phyloP scores from a whole-genome alignment of 2,888 invertebrate species.

The Hanleya hanleyi region DNA sequence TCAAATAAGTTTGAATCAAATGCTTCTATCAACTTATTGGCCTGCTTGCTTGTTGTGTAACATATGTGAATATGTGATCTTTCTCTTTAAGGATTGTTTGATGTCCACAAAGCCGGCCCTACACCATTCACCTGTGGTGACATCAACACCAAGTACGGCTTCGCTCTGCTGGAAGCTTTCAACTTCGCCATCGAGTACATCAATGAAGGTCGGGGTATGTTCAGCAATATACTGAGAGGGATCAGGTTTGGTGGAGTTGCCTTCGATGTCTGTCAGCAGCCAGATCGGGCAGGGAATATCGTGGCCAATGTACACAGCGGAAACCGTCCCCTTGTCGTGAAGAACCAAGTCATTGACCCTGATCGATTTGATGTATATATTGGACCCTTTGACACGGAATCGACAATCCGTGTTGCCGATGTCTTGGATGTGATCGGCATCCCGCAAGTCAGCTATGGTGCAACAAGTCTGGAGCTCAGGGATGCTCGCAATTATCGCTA shows the following conservation, averaged over 20 bases:
- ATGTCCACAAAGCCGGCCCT: conserved; percentile 61
- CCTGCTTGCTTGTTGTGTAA: too few species aligned
- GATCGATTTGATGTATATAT: conserved; percentile 56
- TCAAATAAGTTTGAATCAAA: too few species aligned
- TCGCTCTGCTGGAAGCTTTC: conserved; percentile 67
- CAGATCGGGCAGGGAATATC: conserved; percentile 63
- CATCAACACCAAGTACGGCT: conserved; percentile 62
- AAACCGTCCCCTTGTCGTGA: conserved; percentile 42
- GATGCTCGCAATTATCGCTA: conserved; percentile 55
- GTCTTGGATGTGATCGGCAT: conserved; percentile 58
- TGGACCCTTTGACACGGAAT: conserved; percentile 60
- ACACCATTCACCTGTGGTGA: conserved; percentile 66
- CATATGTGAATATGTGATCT: too few species aligned
- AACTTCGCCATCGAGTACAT: conserved; percentile 66
- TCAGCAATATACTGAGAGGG: conserved; percentile 45
- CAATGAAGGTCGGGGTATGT: conserved; percentile 61
- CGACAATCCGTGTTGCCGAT: conserved; percentile 60
- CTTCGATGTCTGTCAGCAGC: conserved; percentile 65
- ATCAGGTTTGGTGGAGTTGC: conserved; percentile 60
- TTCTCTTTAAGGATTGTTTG: conserved; percentile 63
- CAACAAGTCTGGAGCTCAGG: conserved; percentile 55
- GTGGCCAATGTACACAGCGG: conserved; percentile 66
- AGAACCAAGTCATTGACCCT: conserved; percentile 39
- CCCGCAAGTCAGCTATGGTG: conserved; percentile 68
- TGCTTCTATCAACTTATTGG: too few species aligned